Percentiles rank a stretch among this genome's conserved stretches.
phyloP scores from a whole-genome alignment of 2,888 invertebrate genomes.

The Horisme vitalbata region DNA sequence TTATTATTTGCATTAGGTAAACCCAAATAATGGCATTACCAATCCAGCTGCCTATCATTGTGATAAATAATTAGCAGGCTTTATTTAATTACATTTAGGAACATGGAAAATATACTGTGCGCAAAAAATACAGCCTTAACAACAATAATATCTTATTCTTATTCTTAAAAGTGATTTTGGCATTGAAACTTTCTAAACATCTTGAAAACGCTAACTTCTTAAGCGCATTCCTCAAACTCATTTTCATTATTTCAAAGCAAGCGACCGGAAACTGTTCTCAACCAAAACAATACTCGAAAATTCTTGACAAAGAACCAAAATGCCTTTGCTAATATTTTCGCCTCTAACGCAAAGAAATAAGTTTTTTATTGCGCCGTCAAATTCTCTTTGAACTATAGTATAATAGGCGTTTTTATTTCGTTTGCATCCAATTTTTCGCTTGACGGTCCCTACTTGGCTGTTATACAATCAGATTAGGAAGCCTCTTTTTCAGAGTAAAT shows the following conservation, averaged over 20 bases:
- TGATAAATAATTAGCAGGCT: no score
- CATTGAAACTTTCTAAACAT: slow-evolving; percentile 10
- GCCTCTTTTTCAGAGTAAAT: slow-evolving; percentile 19
- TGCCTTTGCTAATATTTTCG: slow-evolving; percentile 35
- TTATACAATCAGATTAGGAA: slow-evolving; percentile 34
- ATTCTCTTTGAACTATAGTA: slow-evolving; percentile 36
- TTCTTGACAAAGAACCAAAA: slow-evolving; percentile 30
- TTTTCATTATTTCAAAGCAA: slow-evolving; percentile 37
- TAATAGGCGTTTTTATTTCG: slow-evolving; percentile 33
- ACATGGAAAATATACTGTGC: no score
- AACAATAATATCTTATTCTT: no score
- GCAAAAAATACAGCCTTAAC: no score
- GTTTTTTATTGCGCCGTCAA: slow-evolving; percentile 33
- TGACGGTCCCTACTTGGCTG: slow-evolving; percentile 28
- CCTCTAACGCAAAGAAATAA: slow-evolving; percentile 34
- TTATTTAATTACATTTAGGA: no score
- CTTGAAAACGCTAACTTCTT: slow-evolving; percentile 29
- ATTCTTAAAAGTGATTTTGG: neutral
- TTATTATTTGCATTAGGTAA: no score
- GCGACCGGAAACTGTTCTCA: slow-evolving; percentile 34
- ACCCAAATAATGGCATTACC: no score
- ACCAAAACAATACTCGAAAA: slow-evolving; percentile 37
- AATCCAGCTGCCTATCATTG: no score
- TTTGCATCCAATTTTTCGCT: slow-evolving; percentile 36
- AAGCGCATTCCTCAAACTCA: slow-evolving; percentile 33